Percentiles rank a stretch among this genome's conserved stretches.
phyloP scores from a whole-genome alignment of 2,888 invertebrate species.

The Hedya salicella region DNA sequence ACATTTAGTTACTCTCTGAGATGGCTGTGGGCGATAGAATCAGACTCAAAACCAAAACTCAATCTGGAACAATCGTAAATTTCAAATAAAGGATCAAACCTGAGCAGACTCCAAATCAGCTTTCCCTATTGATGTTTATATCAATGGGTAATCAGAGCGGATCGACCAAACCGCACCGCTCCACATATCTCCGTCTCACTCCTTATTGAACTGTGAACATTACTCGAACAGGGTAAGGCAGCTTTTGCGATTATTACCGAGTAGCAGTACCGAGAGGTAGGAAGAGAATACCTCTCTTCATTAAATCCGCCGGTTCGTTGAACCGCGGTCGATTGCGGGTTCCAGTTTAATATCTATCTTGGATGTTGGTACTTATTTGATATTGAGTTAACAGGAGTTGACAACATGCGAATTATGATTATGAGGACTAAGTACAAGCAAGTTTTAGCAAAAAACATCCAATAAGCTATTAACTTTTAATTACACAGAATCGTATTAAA shows the following conservation, averaged over 20 bases:
- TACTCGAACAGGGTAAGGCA: background rate
- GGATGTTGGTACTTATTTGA: slow-evolving; percentile 5
- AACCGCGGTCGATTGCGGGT: slow-evolving; percentile 4
- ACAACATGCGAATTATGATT: too few species aligned
- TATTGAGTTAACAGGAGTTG: background rate
- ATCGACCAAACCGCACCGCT: background rate
- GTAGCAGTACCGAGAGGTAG: too few species aligned
- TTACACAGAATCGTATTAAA: too few species aligned
- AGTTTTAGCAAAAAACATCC: too few species aligned
- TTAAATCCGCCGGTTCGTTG: slow-evolving; percentile 25
- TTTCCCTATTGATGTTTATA: slow-evolving; percentile 12
- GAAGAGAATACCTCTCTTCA: slow-evolving; percentile 22
- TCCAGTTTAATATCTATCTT: slow-evolving; percentile 7
- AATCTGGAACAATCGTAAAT: background rate
- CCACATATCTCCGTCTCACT: background rate
- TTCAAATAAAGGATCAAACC: slow-evolving; percentile 7
- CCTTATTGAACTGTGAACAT: background rate
- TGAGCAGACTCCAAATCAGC: slow-evolving; percentile 1
- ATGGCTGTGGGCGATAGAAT: too few species aligned
- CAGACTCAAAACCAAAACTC: background rate
- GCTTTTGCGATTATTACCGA: too few species aligned
- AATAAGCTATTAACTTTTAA: too few species aligned
- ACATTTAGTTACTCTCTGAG: too few species aligned
- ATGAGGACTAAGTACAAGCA: too few species aligned
- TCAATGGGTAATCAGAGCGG: slow-evolving; percentile 19